Evolutionary conservation across 2,113 vertebrate species (phyloP).

Genomic region (Phoxinus phoxinus): DNA sequence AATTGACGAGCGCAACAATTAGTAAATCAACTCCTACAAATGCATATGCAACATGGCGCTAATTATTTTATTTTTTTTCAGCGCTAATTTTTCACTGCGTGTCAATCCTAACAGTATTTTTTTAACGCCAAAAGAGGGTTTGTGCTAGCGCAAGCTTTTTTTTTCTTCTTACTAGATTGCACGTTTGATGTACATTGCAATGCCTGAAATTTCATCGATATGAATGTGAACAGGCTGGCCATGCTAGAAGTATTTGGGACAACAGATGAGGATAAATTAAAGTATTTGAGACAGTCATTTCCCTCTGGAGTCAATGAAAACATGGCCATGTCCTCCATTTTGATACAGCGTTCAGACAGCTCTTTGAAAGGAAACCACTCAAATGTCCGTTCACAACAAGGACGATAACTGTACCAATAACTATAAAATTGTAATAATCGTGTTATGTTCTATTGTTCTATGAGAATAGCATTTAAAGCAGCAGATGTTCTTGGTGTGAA

Average conservation of each 20-base stretch:
- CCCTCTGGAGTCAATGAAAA: conserved; percentile 21
- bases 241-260: not conserved
- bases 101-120: too few species aligned
- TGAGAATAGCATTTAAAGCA: not conserved
- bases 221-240: not conserved
- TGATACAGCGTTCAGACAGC: not conserved
- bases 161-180: too few species aligned
- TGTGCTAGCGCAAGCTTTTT: too few species aligned
- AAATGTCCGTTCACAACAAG: not conserved
- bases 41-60: too few species aligned
- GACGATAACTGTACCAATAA: not conserved
- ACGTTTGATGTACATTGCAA: too few species aligned
- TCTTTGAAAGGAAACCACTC: not conserved
- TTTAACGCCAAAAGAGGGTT: too few species aligned
- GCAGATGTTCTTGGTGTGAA: not conserved
- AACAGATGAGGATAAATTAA: conserved; percentile 21
- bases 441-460: not conserved
- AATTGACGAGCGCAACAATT: too few species aligned
- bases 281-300: conserved; percentile 21
- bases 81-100: too few species aligned
- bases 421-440: not conserved
- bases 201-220: not conserved
- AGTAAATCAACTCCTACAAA: too few species aligned
- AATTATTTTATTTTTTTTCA: too few species aligned
- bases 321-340: conserved; percentile 9